Evolutionary conservation across 2,113 vertebrate genomes (phyloP).

Genomic region (Candoia aspera): DNA sequence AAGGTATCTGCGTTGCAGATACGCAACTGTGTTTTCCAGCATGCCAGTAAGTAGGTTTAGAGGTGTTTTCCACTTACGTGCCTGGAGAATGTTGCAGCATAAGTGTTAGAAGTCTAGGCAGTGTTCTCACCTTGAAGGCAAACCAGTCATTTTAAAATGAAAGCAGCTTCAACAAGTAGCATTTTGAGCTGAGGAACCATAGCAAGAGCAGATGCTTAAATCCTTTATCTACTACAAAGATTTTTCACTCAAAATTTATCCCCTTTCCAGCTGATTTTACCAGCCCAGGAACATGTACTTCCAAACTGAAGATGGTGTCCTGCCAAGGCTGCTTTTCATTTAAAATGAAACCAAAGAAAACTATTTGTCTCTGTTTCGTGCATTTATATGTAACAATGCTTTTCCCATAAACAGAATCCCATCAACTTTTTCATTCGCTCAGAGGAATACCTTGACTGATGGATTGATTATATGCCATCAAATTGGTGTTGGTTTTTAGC

Average conservation of each 20-base stretch:
- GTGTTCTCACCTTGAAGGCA: neutral
- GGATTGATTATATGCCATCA: neutral
- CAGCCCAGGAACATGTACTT: neutral
- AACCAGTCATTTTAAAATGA: neutral
- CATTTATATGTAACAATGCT: neutral
- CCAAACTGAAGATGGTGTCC: neutral
- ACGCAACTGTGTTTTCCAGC: neutral
- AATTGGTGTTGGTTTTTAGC: neutral
- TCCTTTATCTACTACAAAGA: neutral
- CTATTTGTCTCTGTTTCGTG: neutral
- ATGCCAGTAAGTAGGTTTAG: neutral
- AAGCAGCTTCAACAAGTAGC: neutral
- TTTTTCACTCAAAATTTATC: neutral
- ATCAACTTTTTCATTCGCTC: neutral
- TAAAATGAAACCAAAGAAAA: neutral
- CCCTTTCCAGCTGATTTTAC: neutral
- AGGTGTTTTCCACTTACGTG: neutral
- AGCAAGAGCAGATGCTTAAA: neutral
- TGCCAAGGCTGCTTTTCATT: neutral
- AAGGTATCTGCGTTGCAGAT: neutral
- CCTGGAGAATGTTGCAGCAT: neutral
- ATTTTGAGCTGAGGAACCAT: too few species aligned
- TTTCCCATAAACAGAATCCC: neutral
- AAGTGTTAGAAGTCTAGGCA: neutral
- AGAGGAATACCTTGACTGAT: neutral